Percentiles rank a stretch among this genome's conserved stretches.
Conservation (phyloP, 2,888 invertebrate species). For the Xanthia icteritia region DNA sequence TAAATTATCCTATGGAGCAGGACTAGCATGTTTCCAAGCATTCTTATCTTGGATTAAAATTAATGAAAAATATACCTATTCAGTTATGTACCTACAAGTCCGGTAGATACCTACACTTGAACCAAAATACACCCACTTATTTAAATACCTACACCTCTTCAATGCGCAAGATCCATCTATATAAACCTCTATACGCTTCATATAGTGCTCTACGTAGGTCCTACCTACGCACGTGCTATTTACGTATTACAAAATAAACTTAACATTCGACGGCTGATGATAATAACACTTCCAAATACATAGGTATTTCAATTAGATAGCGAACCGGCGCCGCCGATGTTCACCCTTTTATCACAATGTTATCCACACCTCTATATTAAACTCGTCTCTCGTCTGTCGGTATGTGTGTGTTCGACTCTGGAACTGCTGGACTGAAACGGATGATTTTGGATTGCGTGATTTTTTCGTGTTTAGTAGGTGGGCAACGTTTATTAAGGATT, state of each 20-base stretch:
- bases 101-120: background rate
- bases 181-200: slow-evolving; percentile 14
- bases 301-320: slow-evolving; percentile 75
- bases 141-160: background rate
- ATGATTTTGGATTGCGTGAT: background rate
- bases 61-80: background rate
- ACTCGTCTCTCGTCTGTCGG: slow-evolving; percentile 12
- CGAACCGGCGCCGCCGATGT: slow-evolving; percentile 49
- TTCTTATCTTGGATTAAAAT: background rate
- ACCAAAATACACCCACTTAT: slow-evolving; percentile 31
- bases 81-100: background rate
- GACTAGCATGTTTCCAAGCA: too few species aligned
- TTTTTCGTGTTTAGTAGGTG: background rate
- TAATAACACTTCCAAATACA: slow-evolving; percentile 64
- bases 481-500: too few species aligned
- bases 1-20: too few species aligned
- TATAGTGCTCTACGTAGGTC: slow-evolving; percentile 31
- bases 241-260: slow-evolving; percentile 56
- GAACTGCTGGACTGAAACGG: slow-evolving; percentile 3
- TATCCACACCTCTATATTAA: slow-evolving; percentile 27
- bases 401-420: slow-evolving; percentile 1
- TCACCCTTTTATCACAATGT: slow-evolving; percentile 39
- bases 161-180: slow-evolving; percentile 13
- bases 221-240: slow-evolving; percentile 59
- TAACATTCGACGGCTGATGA: slow-evolving; percentile 51